Conservation (phyloP, 2,888 invertebrate species). For the Xylota segnis region DNA sequence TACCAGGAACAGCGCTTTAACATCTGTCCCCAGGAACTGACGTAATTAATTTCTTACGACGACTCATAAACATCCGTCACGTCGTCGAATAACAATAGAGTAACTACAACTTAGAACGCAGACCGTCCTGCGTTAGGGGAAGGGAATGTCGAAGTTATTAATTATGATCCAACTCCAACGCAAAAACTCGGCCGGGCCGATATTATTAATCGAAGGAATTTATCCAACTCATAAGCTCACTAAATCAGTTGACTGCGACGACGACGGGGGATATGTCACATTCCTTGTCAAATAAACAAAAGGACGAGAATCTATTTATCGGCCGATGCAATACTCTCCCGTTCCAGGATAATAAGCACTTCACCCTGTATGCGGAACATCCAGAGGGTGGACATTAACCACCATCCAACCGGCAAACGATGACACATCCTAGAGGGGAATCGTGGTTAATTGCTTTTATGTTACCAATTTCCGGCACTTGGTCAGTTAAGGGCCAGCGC, state of each 20-base stretch:
- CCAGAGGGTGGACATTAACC: constrained; percentile 64
- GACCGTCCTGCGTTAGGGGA: constrained; percentile 6
- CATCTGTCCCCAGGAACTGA: constrained; percentile 70
- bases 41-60: constrained; percentile 76
- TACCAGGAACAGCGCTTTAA: constrained; percentile 42
- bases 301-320: constrained; percentile 69
- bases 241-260: constrained; percentile 68
- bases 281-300: constrained; percentile 74
- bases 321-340: constrained; percentile 55
- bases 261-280: constrained; percentile 62
- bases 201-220: constrained; percentile 75
- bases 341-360: constrained; percentile 62
- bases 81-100: constrained; percentile 64
- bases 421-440: constrained; percentile 69
- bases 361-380: constrained; percentile 28
- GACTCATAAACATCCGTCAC: constrained; percentile 76
- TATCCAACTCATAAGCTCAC: constrained; percentile 75
- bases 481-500: constrained; percentile 56
- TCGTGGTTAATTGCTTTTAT: constrained; percentile 73
- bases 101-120: constrained; percentile 31
- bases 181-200: constrained; percentile 52
- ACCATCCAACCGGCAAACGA: constrained; percentile 65
- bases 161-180: constrained; percentile 68
- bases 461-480: constrained; percentile 76
- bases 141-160: constrained; percentile 68